These are phyloP conservation scores for Diorhabda sublineata DNA, from an alignment of 1,140 invertebrate genomes.

Conservation along the genomic window DNA sequence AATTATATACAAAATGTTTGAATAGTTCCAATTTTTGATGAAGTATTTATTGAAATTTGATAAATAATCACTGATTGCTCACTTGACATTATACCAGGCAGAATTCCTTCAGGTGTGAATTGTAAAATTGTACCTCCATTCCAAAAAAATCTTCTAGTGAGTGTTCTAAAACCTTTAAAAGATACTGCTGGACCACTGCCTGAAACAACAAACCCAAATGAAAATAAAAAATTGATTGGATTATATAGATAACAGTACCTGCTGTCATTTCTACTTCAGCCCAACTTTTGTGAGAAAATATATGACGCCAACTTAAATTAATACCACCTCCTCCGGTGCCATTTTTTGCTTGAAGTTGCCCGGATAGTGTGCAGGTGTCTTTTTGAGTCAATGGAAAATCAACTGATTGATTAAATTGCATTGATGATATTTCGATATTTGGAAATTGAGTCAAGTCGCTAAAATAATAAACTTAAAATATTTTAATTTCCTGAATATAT, in stretches of 20 bases:
- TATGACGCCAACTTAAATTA: conserved; percentile 66
- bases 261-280: conserved; percentile 73
- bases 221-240: not conserved
- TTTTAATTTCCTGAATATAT: conserved; percentile 14
- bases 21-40: too few relatives aligned
- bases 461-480: conserved; percentile 7
- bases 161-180: conserved; percentile 68
- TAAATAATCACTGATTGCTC: conserved; percentile 42
- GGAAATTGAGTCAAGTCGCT: conserved; percentile 57
- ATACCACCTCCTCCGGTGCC: conserved; percentile 76
- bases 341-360: conserved; percentile 79
- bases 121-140: conserved; percentile 69
- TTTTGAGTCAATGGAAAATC: conserved; percentile 84
- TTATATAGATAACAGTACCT: conserved; percentile 46
- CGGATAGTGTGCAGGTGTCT: conserved; percentile 77
- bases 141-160: conserved; percentile 66
- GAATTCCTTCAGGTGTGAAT: conserved; percentile 65
- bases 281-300: conserved; percentile 80
- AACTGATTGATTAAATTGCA: conserved; percentile 88
- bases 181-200: conserved; percentile 69
- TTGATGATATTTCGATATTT: conserved; percentile 81
- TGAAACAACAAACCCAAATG: conserved; percentile 18
- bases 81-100: conserved; percentile 69
- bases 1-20: not conserved
- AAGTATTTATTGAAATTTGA: not conserved